Percentiles rank a stretch among this genome's conserved stretches.
These are phyloP conservation scores for Cerastis rubricosa DNA, from an alignment of 2,888 invertebrate species.

Conservation along the genomic window DNA sequence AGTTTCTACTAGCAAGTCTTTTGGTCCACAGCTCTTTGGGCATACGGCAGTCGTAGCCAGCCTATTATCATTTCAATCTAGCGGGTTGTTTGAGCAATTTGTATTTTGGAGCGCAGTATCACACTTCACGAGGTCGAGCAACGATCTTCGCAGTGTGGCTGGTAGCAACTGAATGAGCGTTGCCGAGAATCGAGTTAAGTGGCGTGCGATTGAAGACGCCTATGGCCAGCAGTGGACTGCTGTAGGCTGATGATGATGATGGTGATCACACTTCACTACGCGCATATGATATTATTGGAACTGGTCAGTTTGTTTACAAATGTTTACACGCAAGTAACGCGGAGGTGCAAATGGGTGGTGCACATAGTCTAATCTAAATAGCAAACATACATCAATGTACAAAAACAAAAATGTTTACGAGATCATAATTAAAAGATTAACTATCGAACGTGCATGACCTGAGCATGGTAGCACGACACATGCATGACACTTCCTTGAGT, in stretches of 20 bases:
- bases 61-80: not conserved
- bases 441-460: conserved; percentile 43
- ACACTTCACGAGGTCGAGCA: not conserved
- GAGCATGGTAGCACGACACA: conserved; percentile 29
- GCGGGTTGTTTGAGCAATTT: not conserved
- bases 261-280: not conserved
- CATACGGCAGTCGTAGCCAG: not conserved
- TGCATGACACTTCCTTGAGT: conserved; percentile 48
- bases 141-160: too few species aligned
- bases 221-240: too few species aligned
- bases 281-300: not conserved
- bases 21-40: not conserved
- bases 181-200: not conserved
- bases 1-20: not conserved
- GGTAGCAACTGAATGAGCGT: too few species aligned
- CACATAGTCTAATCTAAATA: conserved; percentile 35
- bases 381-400: conserved; percentile 36
- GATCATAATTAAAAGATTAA: conserved; percentile 44
- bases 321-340: conserved; percentile 19
- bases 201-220: too few species aligned
- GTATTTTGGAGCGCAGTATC: not conserved
- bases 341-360: conserved; percentile 23
- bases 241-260: not conserved
- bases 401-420: conserved; percentile 60
- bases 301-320: conserved; percentile 1